Conservation (phyloP, 2,797 vertebrate species). For the Megaceryle alcyon region DNA sequence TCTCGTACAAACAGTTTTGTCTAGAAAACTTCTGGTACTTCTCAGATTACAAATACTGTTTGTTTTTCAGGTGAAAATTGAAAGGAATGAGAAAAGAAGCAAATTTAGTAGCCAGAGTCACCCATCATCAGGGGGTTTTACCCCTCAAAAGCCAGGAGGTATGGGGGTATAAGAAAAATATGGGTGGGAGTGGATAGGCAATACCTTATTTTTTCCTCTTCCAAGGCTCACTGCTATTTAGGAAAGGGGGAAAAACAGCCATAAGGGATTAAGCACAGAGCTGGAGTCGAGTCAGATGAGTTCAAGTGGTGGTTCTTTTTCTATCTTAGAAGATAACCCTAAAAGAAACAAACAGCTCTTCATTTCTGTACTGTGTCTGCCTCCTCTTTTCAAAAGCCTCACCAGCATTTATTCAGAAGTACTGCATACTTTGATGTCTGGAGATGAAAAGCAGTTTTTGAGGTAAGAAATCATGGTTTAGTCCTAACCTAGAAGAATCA, state of each 20-base stretch:
- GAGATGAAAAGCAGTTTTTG: constrained; percentile 62
- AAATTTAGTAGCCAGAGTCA: background rate
- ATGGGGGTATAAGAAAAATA: background rate
- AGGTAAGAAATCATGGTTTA: constrained; percentile 63
- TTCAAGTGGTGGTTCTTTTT: constrained; percentile 37
- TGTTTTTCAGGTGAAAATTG: constrained; percentile 3
- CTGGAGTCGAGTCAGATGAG: background rate
- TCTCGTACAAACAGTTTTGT: constrained; percentile 43
- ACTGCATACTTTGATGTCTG: constrained; percentile 54
- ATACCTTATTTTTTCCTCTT: background rate
- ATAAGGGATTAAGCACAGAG: background rate
- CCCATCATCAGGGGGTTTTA: background rate
- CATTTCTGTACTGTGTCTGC: background rate
- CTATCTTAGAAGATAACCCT: constrained; percentile 32
- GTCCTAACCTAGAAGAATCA: constrained; percentile 52
- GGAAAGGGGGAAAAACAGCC: background rate
- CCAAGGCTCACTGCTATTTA: background rate
- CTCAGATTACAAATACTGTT: background rate
- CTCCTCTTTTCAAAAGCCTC: constrained; percentile 17
- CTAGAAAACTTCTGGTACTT: constrained; percentile 18
- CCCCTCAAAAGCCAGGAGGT: background rate
- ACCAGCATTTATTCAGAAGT: constrained; percentile 20
- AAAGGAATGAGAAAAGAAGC: background rate
- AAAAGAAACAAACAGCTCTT: constrained; percentile 25
- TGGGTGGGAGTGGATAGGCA: background rate